These are phyloP conservation scores for Sipha flava DNA, from an alignment of 1,140 invertebrate genomes.

Conservation along the genomic window DNA sequence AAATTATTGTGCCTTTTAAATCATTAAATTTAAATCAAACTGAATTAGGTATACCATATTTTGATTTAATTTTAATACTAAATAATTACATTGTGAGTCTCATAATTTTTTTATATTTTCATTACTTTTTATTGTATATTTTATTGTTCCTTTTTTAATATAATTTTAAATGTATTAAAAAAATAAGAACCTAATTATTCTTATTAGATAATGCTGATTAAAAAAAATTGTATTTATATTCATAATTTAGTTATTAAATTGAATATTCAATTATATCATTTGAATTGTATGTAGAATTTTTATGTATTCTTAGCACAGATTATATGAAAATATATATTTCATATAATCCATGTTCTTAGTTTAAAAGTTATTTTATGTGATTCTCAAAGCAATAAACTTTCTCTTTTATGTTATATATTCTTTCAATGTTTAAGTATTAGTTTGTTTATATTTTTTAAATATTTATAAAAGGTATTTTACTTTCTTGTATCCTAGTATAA, in stretches of 20 bases:
- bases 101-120: no score
- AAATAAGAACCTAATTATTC: no score
- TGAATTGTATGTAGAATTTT: background rate
- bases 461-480: background rate
- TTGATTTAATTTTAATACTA: background rate
- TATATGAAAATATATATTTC: background rate
- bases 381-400: background rate
- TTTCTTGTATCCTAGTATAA: background rate
- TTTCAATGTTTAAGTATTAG: background rate
- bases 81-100: background rate
- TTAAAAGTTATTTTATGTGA: background rate
- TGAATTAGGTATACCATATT: no score
- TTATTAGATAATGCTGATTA: no score
- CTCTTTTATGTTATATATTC: background rate
- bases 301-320: background rate
- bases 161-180: no score
- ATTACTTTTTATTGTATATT: no score
- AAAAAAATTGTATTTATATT: background rate
- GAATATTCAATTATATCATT: background rate
- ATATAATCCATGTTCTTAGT: background rate
- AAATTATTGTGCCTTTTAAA: conserved; percentile 12
- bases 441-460: background rate
- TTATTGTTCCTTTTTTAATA: background rate
- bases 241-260: background rate
- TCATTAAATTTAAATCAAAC: background rate